A percentile compares a stretch with the other conserved stretches of the same genome.
Conservation (phyloP, 2,113 vertebrate species). For the Phrynocephalus versicolor region DNA sequence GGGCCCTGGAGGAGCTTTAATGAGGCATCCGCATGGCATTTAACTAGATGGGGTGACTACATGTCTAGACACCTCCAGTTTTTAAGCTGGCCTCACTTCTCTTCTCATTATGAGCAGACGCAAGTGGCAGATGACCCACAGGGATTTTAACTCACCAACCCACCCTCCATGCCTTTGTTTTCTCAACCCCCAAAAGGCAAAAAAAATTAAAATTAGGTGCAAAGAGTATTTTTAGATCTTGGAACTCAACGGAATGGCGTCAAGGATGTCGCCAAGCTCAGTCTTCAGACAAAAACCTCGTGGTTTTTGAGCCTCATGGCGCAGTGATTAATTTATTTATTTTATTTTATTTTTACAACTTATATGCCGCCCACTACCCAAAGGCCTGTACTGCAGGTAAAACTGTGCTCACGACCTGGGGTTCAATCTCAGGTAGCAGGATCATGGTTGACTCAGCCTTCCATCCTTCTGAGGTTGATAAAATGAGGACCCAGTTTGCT, state of each 20-base stretch:
- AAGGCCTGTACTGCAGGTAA: no score
- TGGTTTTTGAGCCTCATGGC: no score
- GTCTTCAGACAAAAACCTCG: slow-evolving; percentile 59
- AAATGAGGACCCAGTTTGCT: no score
- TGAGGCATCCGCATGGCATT: slow-evolving; percentile 41
- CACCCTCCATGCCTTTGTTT: slow-evolving; percentile 64
- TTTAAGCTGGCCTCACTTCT: slow-evolving; percentile 67
- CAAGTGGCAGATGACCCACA: slow-evolving; percentile 59
- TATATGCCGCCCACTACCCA: no score
- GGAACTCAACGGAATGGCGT: slow-evolving; percentile 52
- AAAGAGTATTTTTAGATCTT: slow-evolving; percentile 62
- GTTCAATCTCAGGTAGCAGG: no score
- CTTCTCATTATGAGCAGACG: slow-evolving; percentile 66
- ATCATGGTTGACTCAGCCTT: no score
- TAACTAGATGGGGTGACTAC: slow-evolving; percentile 42
- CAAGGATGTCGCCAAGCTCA: slow-evolving; percentile 64
- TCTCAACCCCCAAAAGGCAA: slow-evolving; percentile 62
- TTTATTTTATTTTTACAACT: no score
- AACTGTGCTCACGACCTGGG: no score
- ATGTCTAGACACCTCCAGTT: slow-evolving; percentile 72
- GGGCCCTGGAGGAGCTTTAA: slow-evolving; percentile 36
- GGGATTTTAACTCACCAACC: slow-evolving; percentile 56
- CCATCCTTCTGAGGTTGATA: no score
- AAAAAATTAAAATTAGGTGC: slow-evolving; percentile 67
- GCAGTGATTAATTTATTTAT: no score